phyloP scores from a whole-genome alignment of 2,888 invertebrate species.

The Pardosa pseudoannulata region DNA sequence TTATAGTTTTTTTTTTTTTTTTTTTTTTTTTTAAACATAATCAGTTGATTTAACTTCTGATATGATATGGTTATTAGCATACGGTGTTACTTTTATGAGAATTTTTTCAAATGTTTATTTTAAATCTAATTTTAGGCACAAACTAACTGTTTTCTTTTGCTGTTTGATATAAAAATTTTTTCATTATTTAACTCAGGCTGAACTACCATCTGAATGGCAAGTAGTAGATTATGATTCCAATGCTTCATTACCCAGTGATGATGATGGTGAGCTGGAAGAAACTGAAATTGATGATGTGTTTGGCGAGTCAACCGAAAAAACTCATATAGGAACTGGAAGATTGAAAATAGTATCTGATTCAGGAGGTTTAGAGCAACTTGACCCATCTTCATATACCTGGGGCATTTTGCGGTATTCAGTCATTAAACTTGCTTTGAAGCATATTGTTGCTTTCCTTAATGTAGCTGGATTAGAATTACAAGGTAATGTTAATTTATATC shows the following conservation, averaged over 20 bases:
- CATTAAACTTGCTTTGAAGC: slow-evolving; percentile 88
- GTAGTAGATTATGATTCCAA: slow-evolving; percentile 88
- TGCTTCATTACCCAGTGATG: slow-evolving; percentile 78
- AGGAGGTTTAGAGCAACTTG: slow-evolving; percentile 79
- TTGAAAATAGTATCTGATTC: slow-evolving; percentile 78
- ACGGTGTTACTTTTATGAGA: too few species aligned
- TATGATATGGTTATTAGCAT: too few species aligned
- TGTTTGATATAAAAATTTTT: too few species aligned
- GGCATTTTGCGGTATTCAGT: slow-evolving; percentile 92
- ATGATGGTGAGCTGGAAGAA: slow-evolving; percentile 83
- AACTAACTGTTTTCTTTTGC: too few species aligned
- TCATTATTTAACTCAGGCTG: slow-evolving; percentile 29
- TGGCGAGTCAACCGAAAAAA: slow-evolving; percentile 77
- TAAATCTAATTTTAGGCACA: too few species aligned
- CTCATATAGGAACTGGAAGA: not conserved
- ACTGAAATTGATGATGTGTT: slow-evolving; percentile 83
- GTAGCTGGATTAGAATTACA: slow-evolving; percentile 92
- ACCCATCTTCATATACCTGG: slow-evolving; percentile 98
- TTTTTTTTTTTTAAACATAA: too few species aligned
- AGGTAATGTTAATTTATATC: slow-evolving; percentile 81
- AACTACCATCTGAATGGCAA: slow-evolving; percentile 46
- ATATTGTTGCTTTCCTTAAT: slow-evolving; percentile 91
- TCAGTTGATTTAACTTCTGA: too few species aligned
- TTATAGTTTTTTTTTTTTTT: too few species aligned
- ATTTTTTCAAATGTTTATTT: too few species aligned